Evolutionary conservation across 2,797 vertebrate genomes (phyloP).

Genomic region (Trachurus trachurus): DNA sequence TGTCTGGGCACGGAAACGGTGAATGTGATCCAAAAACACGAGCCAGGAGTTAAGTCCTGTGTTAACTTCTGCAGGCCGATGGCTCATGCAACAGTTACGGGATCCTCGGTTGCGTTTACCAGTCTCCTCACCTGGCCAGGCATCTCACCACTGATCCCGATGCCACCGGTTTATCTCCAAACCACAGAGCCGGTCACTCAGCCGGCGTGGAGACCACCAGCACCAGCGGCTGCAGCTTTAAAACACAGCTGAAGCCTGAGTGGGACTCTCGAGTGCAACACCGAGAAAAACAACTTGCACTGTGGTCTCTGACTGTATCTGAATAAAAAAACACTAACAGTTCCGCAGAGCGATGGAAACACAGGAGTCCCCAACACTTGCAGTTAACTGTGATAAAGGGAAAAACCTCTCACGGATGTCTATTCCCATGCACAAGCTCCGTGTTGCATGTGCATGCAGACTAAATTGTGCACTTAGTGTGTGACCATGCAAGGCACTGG

Average conservation of each 20-base stretch:
- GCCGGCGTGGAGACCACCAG: conserved; percentile 24
- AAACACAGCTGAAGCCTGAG: conserved; percentile 35
- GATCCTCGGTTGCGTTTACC: conserved; percentile 45
- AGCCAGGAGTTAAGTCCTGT: conserved; percentile 37
- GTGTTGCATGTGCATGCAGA: conserved; percentile 55
- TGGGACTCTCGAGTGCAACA: conserved; percentile 27
- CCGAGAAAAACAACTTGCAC: conserved; percentile 38
- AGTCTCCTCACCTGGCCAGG: conserved; percentile 42
- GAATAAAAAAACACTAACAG: conserved; percentile 49
- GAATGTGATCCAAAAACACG: conserved; percentile 26
- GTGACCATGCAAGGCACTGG: conserved; percentile 78
- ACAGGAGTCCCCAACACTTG: conserved; percentile 25
- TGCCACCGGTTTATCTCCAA: conserved; percentile 37
- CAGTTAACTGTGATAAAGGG: conserved; percentile 27
- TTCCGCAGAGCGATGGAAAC: conserved; percentile 37
- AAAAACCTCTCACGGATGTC: conserved; percentile 21
- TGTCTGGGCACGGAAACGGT: conserved; percentile 41
- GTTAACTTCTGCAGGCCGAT: conserved; percentile 45
- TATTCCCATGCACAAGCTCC: conserved; percentile 39
- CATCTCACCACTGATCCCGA: conserved; percentile 48
- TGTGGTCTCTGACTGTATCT: conserved; percentile 29
- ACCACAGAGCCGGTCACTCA: conserved; percentile 33
- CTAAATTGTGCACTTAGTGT: conserved; percentile 69
- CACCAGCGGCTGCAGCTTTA: conserved; percentile 17
- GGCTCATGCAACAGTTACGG: conserved; percentile 74